phyloP scores from a whole-genome alignment of 2,113 vertebrate species.

The Hippocampus abdominalis region DNA sequence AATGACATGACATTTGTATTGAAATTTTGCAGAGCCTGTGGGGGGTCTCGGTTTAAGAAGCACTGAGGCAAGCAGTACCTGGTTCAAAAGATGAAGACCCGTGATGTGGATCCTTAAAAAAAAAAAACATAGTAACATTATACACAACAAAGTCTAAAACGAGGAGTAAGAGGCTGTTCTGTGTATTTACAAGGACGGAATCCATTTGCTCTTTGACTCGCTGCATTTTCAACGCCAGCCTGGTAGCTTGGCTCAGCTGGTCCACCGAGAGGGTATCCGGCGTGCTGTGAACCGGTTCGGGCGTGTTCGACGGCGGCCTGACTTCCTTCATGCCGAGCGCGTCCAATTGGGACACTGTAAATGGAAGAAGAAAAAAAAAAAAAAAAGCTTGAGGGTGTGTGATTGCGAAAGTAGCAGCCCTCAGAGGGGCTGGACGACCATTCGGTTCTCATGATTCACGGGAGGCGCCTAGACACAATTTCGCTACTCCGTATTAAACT shows the following conservation, averaged over 20 bases:
- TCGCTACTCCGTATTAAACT: too few species aligned
- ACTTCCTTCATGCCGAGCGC: slow-evolving; percentile 71
- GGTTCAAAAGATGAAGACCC: slow-evolving; percentile 54
- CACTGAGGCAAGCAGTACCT: slow-evolving; percentile 43
- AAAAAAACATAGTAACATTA: neutral
- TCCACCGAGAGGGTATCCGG: slow-evolving; percentile 68
- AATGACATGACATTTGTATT: too few species aligned
- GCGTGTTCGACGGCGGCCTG: slow-evolving; percentile 61
- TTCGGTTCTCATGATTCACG: too few species aligned
- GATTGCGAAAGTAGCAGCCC: neutral
- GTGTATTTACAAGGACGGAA: slow-evolving; percentile 81
- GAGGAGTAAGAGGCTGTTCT: neutral
- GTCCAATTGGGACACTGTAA: slow-evolving; percentile 84
- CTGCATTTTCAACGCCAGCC: slow-evolving; percentile 82
- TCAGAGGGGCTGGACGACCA: too few species aligned
- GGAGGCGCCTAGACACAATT: too few species aligned
- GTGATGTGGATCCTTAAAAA: slow-evolving; percentile 58
- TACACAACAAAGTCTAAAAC: neutral
- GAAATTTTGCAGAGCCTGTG: too few species aligned
- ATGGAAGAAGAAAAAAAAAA: slow-evolving; percentile 12
- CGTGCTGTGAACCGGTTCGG: slow-evolving; percentile 57
- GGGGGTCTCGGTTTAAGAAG: neutral
- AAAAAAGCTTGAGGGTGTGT: neutral
- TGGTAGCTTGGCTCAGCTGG: slow-evolving; percentile 71
- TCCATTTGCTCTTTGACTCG: slow-evolving; percentile 86